These are phyloP conservation scores for Tychaedon coryphoeus DNA, from an alignment of 2,113 vertebrate genomes.

Conservation along the genomic window DNA sequence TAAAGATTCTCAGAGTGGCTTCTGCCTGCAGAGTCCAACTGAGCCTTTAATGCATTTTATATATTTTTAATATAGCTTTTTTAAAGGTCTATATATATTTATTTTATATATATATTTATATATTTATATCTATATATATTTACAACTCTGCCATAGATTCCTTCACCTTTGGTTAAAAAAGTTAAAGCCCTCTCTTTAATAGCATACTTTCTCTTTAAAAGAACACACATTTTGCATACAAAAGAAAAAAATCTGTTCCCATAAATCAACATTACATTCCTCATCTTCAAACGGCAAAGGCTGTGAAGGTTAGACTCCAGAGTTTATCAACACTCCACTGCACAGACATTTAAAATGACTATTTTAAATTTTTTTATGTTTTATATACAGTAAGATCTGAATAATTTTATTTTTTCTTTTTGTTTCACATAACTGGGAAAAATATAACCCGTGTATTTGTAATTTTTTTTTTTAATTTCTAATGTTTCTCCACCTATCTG, in stretches of 20 bases:
- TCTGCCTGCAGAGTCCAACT: constrained; percentile 97
- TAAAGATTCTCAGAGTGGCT: constrained; percentile 84
- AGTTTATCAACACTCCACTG: constrained; percentile 72
- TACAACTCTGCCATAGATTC: constrained; percentile 89
- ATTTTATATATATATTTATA: constrained; percentile 75
- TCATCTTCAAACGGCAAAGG: constrained; percentile 74
- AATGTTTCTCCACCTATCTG: constrained; percentile 46
- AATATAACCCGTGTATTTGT: constrained; percentile 69
- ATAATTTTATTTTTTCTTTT: constrained; percentile 66
- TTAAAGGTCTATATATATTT: constrained; percentile 82
- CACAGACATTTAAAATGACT: constrained; percentile 70
- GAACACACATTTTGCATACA: constrained; percentile 80
- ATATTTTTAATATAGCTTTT: constrained; percentile 89
- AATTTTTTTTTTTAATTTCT: background rate
- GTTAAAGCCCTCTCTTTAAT: constrained; percentile 85
- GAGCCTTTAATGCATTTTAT: constrained; percentile 85
- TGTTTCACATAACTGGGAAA: constrained; percentile 74
- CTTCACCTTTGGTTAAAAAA: constrained; percentile 88
- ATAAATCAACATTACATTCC: constrained; percentile 78
- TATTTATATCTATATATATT: constrained; percentile 87
- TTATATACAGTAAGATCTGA: constrained; percentile 72
- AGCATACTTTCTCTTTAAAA: constrained; percentile 79
- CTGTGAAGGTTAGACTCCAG: constrained; percentile 71
- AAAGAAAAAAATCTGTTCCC: constrained; percentile 76
- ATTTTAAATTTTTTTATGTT: constrained; percentile 36